Conservation (phyloP, 2,113 vertebrate genomes). For the Amia ocellicauda region DNA sequence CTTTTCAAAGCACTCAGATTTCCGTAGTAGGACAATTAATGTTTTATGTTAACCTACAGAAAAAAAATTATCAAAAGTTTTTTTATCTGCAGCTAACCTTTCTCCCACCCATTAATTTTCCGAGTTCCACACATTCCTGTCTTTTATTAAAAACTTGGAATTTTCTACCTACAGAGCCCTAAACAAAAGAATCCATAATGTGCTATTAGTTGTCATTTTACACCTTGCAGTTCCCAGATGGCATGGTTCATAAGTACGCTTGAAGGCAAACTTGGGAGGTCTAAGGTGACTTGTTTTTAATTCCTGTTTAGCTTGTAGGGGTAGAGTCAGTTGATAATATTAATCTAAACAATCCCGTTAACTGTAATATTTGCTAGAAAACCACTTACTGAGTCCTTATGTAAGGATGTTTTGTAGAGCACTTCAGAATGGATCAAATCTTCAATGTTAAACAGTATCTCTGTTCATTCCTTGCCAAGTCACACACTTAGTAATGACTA, state of each 20-base stretch:
- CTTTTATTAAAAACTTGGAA: slow-evolving; percentile 10
- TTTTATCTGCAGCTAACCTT: slow-evolving; percentile 2
- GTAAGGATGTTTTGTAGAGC: no score
- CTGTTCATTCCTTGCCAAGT: no score
- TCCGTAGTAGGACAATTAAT: neutral
- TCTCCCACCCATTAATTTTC: slow-evolving; percentile 3
- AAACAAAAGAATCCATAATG: neutral
- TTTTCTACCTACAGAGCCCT: slow-evolving; percentile 5
- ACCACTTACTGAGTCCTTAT: no score
- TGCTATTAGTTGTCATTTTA: neutral
- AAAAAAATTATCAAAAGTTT: no score
- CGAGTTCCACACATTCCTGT: slow-evolving; percentile 1
- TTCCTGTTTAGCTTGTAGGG: neutral
- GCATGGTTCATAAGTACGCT: neutral
- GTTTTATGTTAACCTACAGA: no score
- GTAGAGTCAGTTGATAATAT: no score
- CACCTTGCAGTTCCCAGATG: neutral
- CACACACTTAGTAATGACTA: no score
- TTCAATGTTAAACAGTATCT: no score
- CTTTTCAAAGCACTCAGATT: neutral
- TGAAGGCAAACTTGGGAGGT: slow-evolving; percentile 3
- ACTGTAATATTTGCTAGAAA: no score
- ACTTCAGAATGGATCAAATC: no score
- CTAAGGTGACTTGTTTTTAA: neutral
- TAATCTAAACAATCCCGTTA: no score